Evolutionary conservation across 2,113 vertebrate species (phyloP), one percentile per base, ranked within the genome.

Genomic region (Danio rerio): DNA sequence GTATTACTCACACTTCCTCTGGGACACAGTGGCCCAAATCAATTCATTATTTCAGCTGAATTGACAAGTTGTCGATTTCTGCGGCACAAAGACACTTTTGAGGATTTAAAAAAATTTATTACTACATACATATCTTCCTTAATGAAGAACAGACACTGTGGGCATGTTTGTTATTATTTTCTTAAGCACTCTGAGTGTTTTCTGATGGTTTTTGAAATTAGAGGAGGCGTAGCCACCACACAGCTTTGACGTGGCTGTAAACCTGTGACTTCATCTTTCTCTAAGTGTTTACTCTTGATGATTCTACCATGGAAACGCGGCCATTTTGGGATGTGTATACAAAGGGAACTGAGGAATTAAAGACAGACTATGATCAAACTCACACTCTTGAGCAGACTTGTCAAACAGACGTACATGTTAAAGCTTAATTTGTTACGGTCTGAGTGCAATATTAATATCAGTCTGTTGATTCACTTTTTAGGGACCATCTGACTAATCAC

Each of bases 201-300:
- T 59, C 16, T 47, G 73, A 59, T 75, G 56, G 11, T 59, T 43
- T 10, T 59, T 7, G 20, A 75, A 45, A 10, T 75, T 40, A 61
- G 43, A 63, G 56, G 20, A 81, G 71, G 40, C 11, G 7, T 59
- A 59, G 43, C 55, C 42, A 61, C 42, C 55, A 47, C 73, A 47
- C 73, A 47, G 73, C 43, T 47, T 47, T 75, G 31, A 75, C 72
- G 45, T 75, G 72, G 11, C 42, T 59, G 11, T 59, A 75, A 75
- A 72, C 5, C 20, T 59, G 72, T 75, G 72, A 75, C 55, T 59
- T 59, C 55, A 75, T 75, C 55, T 59, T 75, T 58, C 52, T 58
- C 72, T 21, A 47, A 59, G 73, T 75, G 73, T 75, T 75, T 75
- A 75, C 73, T 47, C n/a, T 75, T 59, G 73, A 75, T n/a, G 55